Conservation (phyloP, 1,140 invertebrate genomes). For the Tribolium madens region DNA sequence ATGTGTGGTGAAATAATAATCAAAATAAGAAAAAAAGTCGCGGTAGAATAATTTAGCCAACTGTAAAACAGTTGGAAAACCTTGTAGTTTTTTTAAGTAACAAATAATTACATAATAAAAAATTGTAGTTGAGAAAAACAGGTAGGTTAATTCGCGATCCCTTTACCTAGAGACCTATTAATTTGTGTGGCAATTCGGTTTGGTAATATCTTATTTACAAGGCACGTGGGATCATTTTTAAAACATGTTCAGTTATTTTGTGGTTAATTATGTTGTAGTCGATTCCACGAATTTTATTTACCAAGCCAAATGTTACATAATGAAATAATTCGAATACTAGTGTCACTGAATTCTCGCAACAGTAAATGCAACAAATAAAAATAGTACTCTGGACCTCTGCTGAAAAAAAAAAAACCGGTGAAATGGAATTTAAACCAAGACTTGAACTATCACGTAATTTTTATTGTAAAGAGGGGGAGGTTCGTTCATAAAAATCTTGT, state of each 20-base stretch:
- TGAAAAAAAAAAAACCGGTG: neutral
- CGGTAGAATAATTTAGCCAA: constrained; percentile 7
- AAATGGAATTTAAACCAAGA: neutral
- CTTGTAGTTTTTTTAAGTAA: constrained; percentile 2
- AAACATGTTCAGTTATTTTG: constrained; percentile 20
- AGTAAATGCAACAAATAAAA: too few relatives aligned
- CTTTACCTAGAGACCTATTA: neutral
- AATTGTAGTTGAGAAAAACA: constrained; percentile 4
- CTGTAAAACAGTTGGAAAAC: constrained; percentile 5
- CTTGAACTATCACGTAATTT: neutral
- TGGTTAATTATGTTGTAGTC: constrained; percentile 33
- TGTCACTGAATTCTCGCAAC: neutral
- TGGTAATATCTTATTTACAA: neutral
- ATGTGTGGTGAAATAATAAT: constrained; percentile 24
- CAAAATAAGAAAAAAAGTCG: constrained; percentile 2
- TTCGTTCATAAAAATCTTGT: constrained; percentile 41
- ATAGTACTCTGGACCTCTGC: too few relatives aligned
- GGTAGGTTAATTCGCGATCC: too few relatives aligned
- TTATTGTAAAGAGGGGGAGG: constrained; percentile 25
- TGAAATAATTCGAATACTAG: constrained; percentile 16
- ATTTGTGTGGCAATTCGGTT: neutral
- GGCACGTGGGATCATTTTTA: neutral
- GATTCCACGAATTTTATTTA: constrained; percentile 17
- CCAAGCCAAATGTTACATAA: constrained; percentile 28
- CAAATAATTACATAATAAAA: neutral